A percentile compares a stretch with the other conserved stretches of the same genome.
Evolutionary conservation across 2,113 vertebrate genomes (phyloP).

Genomic region (Malaclemys terrapin): DNA sequence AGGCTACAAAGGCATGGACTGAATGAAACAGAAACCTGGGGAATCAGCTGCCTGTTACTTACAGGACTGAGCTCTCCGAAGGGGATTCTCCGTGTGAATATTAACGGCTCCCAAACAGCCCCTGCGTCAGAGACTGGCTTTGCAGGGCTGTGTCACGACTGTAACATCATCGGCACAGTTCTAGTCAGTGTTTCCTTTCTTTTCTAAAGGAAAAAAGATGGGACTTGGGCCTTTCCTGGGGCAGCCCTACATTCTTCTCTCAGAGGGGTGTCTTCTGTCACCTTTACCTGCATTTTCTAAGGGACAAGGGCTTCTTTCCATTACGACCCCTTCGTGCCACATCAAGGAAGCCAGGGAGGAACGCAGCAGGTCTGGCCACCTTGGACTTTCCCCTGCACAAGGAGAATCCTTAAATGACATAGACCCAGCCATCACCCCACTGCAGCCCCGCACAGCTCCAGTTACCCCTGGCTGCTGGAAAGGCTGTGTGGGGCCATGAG

Average conservation of each 20-base stretch:
- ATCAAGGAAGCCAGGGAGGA: background rate
- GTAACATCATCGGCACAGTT: background rate
- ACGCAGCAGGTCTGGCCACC: rapidly evolving
- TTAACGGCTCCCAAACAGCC: background rate
- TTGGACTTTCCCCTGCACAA: rapidly evolving
- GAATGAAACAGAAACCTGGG: background rate
- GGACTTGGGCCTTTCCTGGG: background rate
- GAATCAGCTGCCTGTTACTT: background rate
- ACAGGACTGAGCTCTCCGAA: background rate
- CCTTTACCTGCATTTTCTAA: background rate
- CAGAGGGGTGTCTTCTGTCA: background rate
- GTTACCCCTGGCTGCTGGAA: rapidly evolving
- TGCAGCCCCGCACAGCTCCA: rapidly evolving
- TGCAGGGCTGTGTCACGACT: background rate
- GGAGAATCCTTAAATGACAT: rapidly evolving
- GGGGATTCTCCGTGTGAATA: background rate
- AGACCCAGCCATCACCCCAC: background rate
- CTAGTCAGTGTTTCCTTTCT: rapidly evolving
- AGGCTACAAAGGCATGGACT: conserved; percentile 9
- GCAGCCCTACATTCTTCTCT: rapidly evolving
- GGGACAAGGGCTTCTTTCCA: rapidly evolving
- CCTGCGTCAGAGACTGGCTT: rapidly evolving
- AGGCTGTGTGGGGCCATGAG: too few relatives aligned
- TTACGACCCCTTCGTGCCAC: rapidly evolving
- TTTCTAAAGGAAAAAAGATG: rapidly evolving